Percentiles rank a stretch among this genome's conserved stretches.
These are phyloP conservation scores for Panagrolaimus sp. DNA, from an alignment of 1,140 invertebrate genomes.

Conservation along the genomic window DNA sequence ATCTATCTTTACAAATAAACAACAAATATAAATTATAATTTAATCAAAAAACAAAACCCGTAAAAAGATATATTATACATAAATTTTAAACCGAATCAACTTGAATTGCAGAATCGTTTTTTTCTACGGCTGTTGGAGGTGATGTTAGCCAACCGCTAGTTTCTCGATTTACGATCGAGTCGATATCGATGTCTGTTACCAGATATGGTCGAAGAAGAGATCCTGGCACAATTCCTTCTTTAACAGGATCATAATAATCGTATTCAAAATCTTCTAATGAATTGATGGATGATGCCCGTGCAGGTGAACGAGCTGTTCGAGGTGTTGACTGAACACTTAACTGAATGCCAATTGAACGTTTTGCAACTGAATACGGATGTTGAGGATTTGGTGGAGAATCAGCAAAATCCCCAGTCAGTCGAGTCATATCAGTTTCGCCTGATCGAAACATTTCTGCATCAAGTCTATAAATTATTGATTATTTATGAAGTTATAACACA, in stretches of 20 bases:
- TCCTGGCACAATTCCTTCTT: not conserved
- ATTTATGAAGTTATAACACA: no score
- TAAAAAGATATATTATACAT: no score
- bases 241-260: slow-evolving; percentile 9
- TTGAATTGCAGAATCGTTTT: not conserved
- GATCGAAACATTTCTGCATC: slow-evolving; percentile 4
- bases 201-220: slow-evolving; percentile 2
- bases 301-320: not conserved
- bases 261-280: slow-evolving; percentile 6
- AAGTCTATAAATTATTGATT: no score
- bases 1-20: no score
- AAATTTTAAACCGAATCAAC: not conserved
- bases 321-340: not conserved
- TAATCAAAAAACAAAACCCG: no score
- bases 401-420: not conserved
- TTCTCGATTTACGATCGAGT: not conserved
- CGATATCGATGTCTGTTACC: not conserved
- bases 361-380: slow-evolving; percentile 1
- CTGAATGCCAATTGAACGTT: slow-evolving; percentile 7
- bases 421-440: not conserved
- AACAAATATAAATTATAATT: no score
- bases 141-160: slow-evolving; percentile 5
- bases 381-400: not conserved
- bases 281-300: not conserved
- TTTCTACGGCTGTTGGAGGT: not conserved